A percentile compares a stretch with the other conserved stretches of the same genome.
Conservation (phyloP, 2,113 vertebrate genomes). For the Cryptotis parvus region DNA sequence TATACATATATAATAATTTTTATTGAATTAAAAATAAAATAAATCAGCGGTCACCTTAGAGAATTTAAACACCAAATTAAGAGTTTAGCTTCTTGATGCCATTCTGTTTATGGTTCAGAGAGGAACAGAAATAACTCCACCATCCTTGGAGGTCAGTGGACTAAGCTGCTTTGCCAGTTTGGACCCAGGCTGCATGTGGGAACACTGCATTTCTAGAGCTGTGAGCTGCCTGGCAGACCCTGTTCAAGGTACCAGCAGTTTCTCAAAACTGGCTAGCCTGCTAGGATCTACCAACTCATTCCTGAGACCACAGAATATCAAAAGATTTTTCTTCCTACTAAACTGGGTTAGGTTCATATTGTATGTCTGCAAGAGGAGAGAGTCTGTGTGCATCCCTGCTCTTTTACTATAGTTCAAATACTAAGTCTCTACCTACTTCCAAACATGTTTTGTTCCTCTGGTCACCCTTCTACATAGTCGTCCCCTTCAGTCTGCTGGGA, state of each 20-base stretch:
- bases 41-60: slow-evolving; percentile 8
- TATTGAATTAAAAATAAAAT: slow-evolving; percentile 32
- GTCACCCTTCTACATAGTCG: background rate
- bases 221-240: background rate
- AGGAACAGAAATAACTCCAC: background rate
- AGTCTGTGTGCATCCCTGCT: background rate
- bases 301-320: background rate
- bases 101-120: background rate
- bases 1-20: background rate
- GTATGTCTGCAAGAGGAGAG: background rate
- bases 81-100: background rate
- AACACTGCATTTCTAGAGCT: background rate
- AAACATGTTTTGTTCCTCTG: background rate
- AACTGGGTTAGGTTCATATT: background rate
- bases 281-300: slow-evolving; percentile 8
- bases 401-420: slow-evolving; percentile 22
- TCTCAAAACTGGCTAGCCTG: background rate
- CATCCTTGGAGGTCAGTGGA: background rate
- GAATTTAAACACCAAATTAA: background rate
- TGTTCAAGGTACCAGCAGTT: background rate
- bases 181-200: background rate
- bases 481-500: background rate
- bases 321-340: no score
- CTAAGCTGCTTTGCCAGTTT: background rate
- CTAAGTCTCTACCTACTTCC: slow-evolving; percentile 9